Base-by-base conservation (phyloP, 2,797 vertebrate species). In the Botia kubotai region DNA sequence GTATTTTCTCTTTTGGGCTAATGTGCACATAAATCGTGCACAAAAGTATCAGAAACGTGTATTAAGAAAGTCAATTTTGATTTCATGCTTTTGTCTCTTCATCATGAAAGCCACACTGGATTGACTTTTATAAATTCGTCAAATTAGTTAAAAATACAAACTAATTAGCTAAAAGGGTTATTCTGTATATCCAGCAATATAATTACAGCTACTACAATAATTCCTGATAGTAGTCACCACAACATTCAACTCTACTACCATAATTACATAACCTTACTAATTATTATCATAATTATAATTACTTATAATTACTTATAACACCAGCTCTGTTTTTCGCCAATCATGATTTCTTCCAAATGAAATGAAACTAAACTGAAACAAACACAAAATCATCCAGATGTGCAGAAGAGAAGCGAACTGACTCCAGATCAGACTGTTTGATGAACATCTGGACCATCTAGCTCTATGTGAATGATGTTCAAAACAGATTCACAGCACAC, bases 381-480 rank as follows among this genome's bases (percentile, higher is more conserved):
- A 1, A 0, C 10, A 69, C n/a, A 23, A n/a, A 69, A 48, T 17
- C 48, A 7, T 14, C 3, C 66, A 70, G 66, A 60, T 70, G 66
- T 23, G 3, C n/a, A 1, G 4, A 26, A 26, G 12, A 26, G 12
- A 60, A 26, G 21, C 11, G 17, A 13, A 29, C 46, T 69, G 75
- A 52, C 17, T 76, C 33, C 48, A 76, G 66, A 79, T 86, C 26
- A 53, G 43, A 46, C 43, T 46, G n/a, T 72, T 80, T 83, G 52
- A 39, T 78, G 72, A 69, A 75, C 81, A 83, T 70, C 65, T 48
- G 63, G 58, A 55, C 43, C 79, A 74, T 46, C 50, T 70, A 66
- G 72, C 7, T 78, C 60, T 36, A 75, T 52, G 53, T 71, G 52
- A 62, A 78, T 69, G 66, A 83, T 84, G 79, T 84, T 68, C 67